These are phyloP conservation scores for Dynastes grantii DNA, from an alignment of 2,888 invertebrate genomes.

Conservation along the genomic window DNA sequence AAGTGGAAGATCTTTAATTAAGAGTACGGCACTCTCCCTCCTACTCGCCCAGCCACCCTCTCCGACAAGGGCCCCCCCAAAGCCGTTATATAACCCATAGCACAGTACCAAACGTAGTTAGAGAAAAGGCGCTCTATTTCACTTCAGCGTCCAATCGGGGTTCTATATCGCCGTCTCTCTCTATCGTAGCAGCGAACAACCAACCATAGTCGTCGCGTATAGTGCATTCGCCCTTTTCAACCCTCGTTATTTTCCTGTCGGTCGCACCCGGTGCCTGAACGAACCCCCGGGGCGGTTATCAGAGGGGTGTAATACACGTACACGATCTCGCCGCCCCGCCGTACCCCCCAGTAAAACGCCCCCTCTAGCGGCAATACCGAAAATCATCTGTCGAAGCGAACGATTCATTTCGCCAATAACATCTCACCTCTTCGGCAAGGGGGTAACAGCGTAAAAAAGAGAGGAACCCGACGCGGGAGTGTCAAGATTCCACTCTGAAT, in stretches of 20 bases:
- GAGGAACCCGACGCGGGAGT: background rate
- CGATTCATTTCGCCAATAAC: slow-evolving; percentile 56
- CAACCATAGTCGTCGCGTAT: slow-evolving; percentile 30
- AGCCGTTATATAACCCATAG: slow-evolving; percentile 30
- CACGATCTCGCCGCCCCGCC: slow-evolving; percentile 52
- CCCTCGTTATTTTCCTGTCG: slow-evolving; percentile 69
- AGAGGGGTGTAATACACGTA: slow-evolving; percentile 52
- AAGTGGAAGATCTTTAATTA: slow-evolving; percentile 47
- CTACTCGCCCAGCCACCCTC: slow-evolving; percentile 15
- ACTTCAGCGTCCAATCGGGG: slow-evolving; percentile 22
- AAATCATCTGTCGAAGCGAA: slow-evolving; percentile 63
- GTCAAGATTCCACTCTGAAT: background rate
- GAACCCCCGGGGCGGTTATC: slow-evolving; percentile 59
- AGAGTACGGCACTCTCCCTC: slow-evolving; percentile 32
- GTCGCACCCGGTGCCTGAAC: slow-evolving; percentile 67
- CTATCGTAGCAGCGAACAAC: slow-evolving; percentile 1
- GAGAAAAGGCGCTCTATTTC: slow-evolving; percentile 39
- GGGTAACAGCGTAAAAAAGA: background rate
- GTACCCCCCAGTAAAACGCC: slow-evolving; percentile 26
- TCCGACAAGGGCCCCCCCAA: background rate
- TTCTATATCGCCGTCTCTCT: slow-evolving; percentile 19
- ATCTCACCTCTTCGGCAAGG: slow-evolving; percentile 51
- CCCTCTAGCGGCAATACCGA: slow-evolving; percentile 55
- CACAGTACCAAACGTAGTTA: slow-evolving; percentile 39
- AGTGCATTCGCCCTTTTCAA: slow-evolving; percentile 64